Conservation (phyloP, 2,113 vertebrate genomes). For the Calyptomena viridis region DNA sequence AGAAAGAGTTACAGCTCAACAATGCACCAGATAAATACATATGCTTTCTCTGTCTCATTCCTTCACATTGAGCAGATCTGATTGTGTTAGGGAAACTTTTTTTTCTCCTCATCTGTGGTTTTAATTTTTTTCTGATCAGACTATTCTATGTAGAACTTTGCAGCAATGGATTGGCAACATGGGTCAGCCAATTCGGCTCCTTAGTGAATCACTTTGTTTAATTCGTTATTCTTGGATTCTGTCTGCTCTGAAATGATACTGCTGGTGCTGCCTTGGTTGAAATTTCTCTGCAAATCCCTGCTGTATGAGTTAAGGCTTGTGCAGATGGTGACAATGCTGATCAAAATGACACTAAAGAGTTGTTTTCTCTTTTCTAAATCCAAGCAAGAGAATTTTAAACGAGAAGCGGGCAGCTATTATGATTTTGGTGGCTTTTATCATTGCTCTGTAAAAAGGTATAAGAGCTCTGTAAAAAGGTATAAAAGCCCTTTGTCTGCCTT, state of each 20-base stretch:
- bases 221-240: conserved; percentile 1
- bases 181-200: background rate
- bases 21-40: background rate
- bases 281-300: conserved; percentile 14
- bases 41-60: background rate
- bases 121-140: background rate
- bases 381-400: background rate
- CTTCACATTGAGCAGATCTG: background rate
- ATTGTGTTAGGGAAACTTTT: background rate
- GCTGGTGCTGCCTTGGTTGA: background rate
- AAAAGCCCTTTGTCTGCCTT: background rate
- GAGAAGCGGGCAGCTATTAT: background rate
- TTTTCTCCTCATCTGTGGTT: background rate
- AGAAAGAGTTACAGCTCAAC: background rate
- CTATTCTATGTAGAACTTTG: background rate
- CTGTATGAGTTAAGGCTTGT: background rate
- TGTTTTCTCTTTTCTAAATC: conserved; percentile 19
- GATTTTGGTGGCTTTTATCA: background rate
- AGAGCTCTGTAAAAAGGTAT: background rate
- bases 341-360: conserved; percentile 23
- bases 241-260: background rate
- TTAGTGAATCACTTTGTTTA: conserved; percentile 6
- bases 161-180: background rate
- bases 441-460: background rate
- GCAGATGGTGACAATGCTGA: conserved; percentile 33